These are phyloP conservation scores for Emmelina monodactyla DNA, from an alignment of 2,888 invertebrate species.

Conservation along the genomic window DNA sequence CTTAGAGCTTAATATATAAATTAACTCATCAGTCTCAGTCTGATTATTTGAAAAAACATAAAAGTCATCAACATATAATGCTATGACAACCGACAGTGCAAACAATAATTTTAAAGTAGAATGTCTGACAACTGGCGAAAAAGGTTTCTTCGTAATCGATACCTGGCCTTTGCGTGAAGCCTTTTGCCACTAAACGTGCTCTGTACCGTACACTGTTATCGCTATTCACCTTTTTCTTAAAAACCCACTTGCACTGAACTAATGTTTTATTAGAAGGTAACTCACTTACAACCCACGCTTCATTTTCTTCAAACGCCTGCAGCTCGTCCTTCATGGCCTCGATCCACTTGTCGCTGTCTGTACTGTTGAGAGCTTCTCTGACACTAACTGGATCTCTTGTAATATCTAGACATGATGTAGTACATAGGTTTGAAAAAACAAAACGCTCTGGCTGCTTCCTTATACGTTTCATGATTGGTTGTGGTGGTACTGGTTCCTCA, in stretches of 20 bases:
- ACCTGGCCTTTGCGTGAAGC: background rate
- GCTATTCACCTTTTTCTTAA: background rate
- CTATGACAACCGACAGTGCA: background rate
- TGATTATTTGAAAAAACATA: conserved; percentile 1
- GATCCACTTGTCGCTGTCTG: conserved; percentile 11
- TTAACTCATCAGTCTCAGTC: conserved; percentile 1
- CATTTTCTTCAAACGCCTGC: conserved; percentile 13
- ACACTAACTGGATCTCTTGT: conserved; percentile 4
- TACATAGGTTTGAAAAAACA: conserved; percentile 9
- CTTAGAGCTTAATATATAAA: background rate
- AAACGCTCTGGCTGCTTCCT: conserved; percentile 10
- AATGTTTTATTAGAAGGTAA: conserved; percentile 5
- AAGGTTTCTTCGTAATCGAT: background rate
- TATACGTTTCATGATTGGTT: background rate
- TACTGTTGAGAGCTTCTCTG: conserved; percentile 11
- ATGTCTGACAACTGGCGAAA: background rate
- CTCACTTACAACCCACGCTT: conserved; percentile 12
- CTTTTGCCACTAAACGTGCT: background rate
- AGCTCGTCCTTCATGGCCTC: conserved; percentile 13
- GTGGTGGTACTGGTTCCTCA: background rate
- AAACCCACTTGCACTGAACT: background rate
- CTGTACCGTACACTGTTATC: background rate
- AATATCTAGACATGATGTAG: background rate
- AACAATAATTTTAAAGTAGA: background rate
- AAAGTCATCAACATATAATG: conserved; percentile 4